Evolutionary conservation across 1,140 invertebrate genomes (phyloP).

Genomic region (Hesperophylax magnus): DNA sequence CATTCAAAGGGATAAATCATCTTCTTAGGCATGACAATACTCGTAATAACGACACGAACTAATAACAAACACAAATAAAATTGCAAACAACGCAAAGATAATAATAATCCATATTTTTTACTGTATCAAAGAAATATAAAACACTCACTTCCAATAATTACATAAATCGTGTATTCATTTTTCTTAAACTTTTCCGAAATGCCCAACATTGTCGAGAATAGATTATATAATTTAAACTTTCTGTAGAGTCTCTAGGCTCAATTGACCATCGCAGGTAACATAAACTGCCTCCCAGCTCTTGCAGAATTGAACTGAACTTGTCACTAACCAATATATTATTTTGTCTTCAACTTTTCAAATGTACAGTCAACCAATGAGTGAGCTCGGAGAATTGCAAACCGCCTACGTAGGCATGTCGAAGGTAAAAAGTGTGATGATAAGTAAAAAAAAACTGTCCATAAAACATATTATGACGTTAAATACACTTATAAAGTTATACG

Average conservation of each 20-base stretch:
- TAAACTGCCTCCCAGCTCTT: conserved; percentile 25
- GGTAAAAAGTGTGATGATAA: too few relatives aligned
- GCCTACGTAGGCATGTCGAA: too few relatives aligned
- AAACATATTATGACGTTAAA: too few relatives aligned
- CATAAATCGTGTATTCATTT: conserved; percentile 47
- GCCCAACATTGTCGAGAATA: conserved; percentile 34
- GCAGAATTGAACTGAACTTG: conserved; percentile 32
- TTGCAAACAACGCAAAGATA: too few relatives aligned
- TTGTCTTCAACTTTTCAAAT: conserved; percentile 17
- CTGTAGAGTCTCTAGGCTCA: not conserved
- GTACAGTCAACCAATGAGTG: conserved; percentile 22
- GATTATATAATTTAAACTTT: not conserved
- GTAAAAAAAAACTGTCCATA: too few relatives aligned
- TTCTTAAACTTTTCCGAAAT: conserved; percentile 22
- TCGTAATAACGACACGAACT: too few relatives aligned
- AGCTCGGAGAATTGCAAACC: not conserved
- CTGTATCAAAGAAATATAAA: not conserved
- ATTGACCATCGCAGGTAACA: conserved; percentile 23
- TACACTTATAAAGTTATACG: too few relatives aligned
- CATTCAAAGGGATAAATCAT: too few relatives aligned
- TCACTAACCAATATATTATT: conserved; percentile 4
- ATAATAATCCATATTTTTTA: too few relatives aligned
- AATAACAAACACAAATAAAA: too few relatives aligned
- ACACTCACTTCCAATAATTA: conserved; percentile 50
- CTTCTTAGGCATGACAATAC: too few relatives aligned